phyloP scores from a whole-genome alignment of 2,113 vertebrate genomes.

The Picathartes gymnocephalus region DNA sequence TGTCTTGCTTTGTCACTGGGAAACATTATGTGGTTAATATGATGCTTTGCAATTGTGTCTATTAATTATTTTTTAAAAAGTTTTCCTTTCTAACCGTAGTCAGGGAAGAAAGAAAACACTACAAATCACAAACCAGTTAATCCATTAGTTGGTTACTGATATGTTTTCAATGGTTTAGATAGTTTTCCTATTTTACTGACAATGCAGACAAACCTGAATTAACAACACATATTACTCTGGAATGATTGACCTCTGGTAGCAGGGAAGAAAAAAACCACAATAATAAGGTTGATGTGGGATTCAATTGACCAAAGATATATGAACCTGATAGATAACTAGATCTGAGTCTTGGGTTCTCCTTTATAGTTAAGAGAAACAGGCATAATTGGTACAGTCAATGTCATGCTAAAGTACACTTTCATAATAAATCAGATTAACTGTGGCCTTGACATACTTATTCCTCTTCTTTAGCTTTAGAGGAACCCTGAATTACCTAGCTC shows the following conservation, averaged over 20 bases:
- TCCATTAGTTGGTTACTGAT: background rate
- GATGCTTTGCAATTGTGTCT: background rate
- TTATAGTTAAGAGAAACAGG: background rate
- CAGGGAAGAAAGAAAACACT: background rate
- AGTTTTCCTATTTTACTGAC: background rate
- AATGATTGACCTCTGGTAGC: background rate
- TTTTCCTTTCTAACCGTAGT: background rate
- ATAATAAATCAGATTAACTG: background rate
- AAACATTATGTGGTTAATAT: background rate
- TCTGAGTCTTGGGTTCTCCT: background rate
- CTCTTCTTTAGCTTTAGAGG: background rate
- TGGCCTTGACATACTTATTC: background rate
- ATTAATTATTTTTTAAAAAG: background rate
- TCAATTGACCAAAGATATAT: background rate
- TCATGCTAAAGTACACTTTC: background rate
- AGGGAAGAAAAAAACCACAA: background rate
- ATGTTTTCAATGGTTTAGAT: background rate
- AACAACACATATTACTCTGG: background rate
- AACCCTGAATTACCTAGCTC: background rate
- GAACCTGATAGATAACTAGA: background rate
- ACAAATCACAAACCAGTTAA: background rate
- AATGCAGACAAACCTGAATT: background rate
- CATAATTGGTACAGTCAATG: background rate
- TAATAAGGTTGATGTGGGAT: background rate
- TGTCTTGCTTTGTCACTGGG: background rate